phyloP scores from a whole-genome alignment of 2,888 invertebrate genomes.

The Germaria angustata region DNA sequence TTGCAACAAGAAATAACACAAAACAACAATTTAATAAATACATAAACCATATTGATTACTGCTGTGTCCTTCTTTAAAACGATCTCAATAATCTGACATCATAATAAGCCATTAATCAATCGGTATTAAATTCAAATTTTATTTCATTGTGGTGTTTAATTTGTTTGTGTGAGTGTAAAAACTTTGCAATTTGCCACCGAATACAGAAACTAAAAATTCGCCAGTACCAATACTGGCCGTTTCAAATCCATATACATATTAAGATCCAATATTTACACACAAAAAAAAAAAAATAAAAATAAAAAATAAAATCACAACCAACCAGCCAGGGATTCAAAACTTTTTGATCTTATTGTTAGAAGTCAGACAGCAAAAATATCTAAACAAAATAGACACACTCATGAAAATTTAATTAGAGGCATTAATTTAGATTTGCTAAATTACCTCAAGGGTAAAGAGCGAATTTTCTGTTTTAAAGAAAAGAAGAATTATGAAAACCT shows the following conservation, averaged over 20 bases:
- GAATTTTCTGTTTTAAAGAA: no score
- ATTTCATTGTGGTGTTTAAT: slow-evolving; percentile 41
- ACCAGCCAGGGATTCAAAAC: slow-evolving; percentile 1
- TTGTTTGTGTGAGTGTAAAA: background rate
- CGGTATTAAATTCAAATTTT: slow-evolving; percentile 71
- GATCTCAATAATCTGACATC: slow-evolving; percentile 79
- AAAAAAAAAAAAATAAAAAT: no score
- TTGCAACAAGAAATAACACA: background rate
- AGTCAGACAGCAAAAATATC: slow-evolving; percentile 7
- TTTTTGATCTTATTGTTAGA: slow-evolving; percentile 27
- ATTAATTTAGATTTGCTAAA: no score
- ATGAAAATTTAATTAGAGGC: background rate
- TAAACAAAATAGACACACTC: background rate
- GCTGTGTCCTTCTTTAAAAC: slow-evolving; percentile 70
- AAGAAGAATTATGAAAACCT: no score
- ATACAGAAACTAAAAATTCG: slow-evolving; percentile 26
- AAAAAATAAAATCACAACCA: background rate
- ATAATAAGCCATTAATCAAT: slow-evolving; percentile 78
- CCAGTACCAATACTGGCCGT: background rate
- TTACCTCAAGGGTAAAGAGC: no score
- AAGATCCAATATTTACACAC: background rate
- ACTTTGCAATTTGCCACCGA: slow-evolving; percentile 2
- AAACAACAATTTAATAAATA: slow-evolving; percentile 40
- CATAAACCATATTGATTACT: slow-evolving; percentile 61
- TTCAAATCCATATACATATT: background rate